Conservation (phyloP, 1,140 invertebrate species). For the Schmidtea mediterranea region DNA sequence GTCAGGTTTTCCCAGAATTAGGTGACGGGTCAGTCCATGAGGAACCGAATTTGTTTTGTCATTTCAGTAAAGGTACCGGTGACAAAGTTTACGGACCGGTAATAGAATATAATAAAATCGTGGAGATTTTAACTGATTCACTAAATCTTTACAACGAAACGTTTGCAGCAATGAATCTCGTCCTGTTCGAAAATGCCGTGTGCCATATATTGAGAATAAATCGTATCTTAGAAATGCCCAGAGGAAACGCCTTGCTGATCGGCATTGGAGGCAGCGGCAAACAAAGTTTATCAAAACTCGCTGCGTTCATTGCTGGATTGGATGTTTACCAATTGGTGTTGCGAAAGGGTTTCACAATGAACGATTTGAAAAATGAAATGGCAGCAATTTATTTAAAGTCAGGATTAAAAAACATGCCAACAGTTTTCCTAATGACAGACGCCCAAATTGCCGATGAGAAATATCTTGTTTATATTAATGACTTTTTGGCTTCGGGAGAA, state of each 20-base stretch:
- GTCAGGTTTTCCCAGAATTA: too few species aligned
- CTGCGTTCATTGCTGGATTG: constrained; percentile 68
- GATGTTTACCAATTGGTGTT: constrained; percentile 75
- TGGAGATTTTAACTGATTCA: constrained; percentile 55
- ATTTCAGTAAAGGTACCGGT: constrained; percentile 41
- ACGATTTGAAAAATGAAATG: constrained; percentile 60
- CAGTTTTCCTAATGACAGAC: constrained; percentile 81
- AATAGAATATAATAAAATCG: constrained; percentile 43
- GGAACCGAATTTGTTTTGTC: constrained; percentile 37
- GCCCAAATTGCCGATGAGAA: constrained; percentile 66
- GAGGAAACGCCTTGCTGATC: constrained; percentile 71
- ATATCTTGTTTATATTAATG: constrained; percentile 82
- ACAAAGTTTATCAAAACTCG: constrained; percentile 62
- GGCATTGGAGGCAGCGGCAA: constrained; percentile 85
- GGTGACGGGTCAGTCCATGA: too few species aligned
- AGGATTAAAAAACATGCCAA: constrained; percentile 68
- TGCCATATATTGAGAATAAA: constrained; percentile 69
- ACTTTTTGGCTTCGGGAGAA: constrained; percentile 78
- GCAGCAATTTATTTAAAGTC: constrained; percentile 58
- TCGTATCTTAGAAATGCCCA: constrained; percentile 66
- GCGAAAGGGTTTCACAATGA: constrained; percentile 69
- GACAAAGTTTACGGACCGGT: constrained; percentile 77
- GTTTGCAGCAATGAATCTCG: constrained; percentile 76
- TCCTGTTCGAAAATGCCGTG: constrained; percentile 87
- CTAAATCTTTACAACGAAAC: constrained; percentile 75